Base-by-base conservation (phyloP, 2,797 vertebrate species). In the Rousettus madagascariensis region DNA sequence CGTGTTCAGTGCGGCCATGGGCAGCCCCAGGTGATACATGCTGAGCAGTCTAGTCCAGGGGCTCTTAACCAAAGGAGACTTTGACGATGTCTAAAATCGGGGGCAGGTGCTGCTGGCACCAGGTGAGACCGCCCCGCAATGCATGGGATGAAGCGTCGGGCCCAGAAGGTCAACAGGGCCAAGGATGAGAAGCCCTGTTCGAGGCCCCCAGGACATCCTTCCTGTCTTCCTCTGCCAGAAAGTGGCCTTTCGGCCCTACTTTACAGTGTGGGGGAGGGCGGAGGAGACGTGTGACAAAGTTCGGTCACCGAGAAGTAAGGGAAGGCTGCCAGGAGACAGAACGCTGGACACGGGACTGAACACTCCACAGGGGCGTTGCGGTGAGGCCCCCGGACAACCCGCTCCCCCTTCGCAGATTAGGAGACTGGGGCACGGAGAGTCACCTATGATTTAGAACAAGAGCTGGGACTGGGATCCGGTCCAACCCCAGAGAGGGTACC, bases 211-310 rank as follows among this genome's bases (percentile, higher is more conserved):
- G 41, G 30, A 20, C 30, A 33, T 12, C 5, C 33, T 55, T 12
- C 5, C 33, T 55, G 24, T 26, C 36, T 75, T n/a, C n/a, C 41
- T 38, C 4, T 59, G 43, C 46, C 80, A 71, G 36, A 77, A 90
- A 46, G 8, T 19, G 3, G 9, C 26, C 17, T 43, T 75, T 38
- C 59, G 46, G 51, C 6, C 24, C 19, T 1, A 22, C 20, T 38
- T 38, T 4, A 69, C 11, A 30, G 51, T 9, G 0, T 3, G 57
- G 22, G 66, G 3, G 1, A n/a, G 20, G 12, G 12, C 1, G 0
- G 36, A 0, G 15, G 30, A 53, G 28, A 5, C 2, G 4, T 9
- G 6, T 6, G 68, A 30, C 22, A 17, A 22, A 41, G 6, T 17
- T 26, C 13, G 3, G 43, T 53, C 57, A 33, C 85, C 1, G 1